Evolutionary conservation across 2,888 invertebrate species (phyloP).

Genomic region (Zele albiditarsus): DNA sequence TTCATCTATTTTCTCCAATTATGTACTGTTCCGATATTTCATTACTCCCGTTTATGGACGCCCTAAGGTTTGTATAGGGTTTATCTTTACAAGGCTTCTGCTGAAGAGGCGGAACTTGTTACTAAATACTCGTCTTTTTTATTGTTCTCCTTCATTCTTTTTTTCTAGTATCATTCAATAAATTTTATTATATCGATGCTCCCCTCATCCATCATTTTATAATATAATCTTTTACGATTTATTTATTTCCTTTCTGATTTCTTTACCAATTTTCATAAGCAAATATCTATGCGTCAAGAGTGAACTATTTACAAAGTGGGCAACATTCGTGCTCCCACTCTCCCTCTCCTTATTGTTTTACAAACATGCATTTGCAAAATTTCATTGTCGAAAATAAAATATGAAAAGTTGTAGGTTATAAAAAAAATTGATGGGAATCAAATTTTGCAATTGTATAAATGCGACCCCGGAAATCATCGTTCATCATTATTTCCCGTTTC

Average conservation of each 20-base stretch:
- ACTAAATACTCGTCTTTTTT: background rate
- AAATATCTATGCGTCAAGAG: conserved; percentile 53
- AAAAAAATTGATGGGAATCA: conserved; percentile 16
- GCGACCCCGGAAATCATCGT: background rate
- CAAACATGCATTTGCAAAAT: conserved; percentile 7
- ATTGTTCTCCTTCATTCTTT: background rate
- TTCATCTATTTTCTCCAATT: conserved; percentile 20
- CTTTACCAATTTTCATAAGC: conserved; percentile 37
- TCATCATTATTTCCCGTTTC: background rate
- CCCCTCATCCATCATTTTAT: background rate
- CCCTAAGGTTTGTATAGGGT: background rate
- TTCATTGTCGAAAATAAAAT: conserved; percentile 16
- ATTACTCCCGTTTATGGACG: background rate
- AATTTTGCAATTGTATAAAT: background rate
- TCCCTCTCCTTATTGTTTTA: conserved; percentile 24
- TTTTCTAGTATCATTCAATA: no score
- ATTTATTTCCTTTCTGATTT: conserved; percentile 23
- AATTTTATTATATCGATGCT: background rate
- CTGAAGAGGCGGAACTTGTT: conserved; percentile 22
- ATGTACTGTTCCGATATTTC: background rate
- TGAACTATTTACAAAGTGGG: conserved; percentile 65
- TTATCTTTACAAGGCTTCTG: conserved; percentile 35
- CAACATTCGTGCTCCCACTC: conserved; percentile 52
- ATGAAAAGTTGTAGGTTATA: conserved; percentile 37
- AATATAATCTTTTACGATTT: conserved; percentile 10